phyloP scores from a whole-genome alignment of 2,888 invertebrate species.

The Ptychoptera albimana region DNA sequence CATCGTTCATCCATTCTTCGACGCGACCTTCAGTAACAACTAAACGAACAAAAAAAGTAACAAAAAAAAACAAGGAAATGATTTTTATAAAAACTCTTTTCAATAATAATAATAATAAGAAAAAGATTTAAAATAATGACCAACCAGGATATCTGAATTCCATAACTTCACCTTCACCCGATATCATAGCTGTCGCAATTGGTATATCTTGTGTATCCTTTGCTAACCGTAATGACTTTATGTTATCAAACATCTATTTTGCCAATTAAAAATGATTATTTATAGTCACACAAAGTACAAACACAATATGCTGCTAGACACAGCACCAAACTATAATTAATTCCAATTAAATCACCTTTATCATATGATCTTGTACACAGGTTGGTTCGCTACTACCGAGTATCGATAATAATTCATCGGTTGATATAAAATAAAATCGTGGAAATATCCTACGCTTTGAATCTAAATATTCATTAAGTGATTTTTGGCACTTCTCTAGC shows the following conservation, averaged over 20 bases:
- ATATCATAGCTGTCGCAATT: constrained; percentile 68
- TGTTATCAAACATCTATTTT: constrained; percentile 77
- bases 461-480: constrained; percentile 77
- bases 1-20: constrained; percentile 84
- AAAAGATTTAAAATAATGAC: constrained; percentile 3
- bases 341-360: constrained; percentile 43
- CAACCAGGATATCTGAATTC: constrained; percentile 46
- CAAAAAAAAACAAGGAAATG: neutral
- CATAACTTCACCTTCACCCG: constrained; percentile 77
- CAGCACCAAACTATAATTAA: neutral
- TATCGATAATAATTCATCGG: constrained; percentile 78
- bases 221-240: constrained; percentile 54
- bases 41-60: constrained; percentile 2
- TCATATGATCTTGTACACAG: constrained; percentile 84
- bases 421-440: constrained; percentile 85
- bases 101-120: neutral
- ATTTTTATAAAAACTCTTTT: neutral
- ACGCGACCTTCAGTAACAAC: constrained; percentile 58
- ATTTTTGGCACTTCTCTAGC: constrained; percentile 81
- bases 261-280: neutral
- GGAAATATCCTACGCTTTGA: constrained; percentile 78
- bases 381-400: constrained; percentile 71
- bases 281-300: too few species aligned
- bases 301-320: neutral
- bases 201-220: constrained; percentile 48